Evolutionary conservation across 2,888 invertebrate genomes (phyloP).

Genomic region (Hartigia nigra): DNA sequence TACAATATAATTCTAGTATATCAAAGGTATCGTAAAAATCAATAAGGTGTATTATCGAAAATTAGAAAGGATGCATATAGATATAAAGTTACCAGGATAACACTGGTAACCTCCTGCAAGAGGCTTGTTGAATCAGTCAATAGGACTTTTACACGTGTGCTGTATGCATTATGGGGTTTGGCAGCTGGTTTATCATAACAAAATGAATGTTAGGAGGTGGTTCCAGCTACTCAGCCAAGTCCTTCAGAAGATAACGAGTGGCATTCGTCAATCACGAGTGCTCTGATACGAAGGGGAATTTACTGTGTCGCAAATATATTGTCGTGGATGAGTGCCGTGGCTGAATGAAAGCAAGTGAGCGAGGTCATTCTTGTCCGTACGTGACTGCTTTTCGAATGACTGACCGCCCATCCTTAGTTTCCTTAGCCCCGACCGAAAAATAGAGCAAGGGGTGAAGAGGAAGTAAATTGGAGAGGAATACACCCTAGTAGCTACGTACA

Average conservation of each 20-base stretch:
- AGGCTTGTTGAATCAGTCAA: neutral
- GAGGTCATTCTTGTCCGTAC: slow-evolving; percentile 46
- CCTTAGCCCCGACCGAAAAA: neutral
- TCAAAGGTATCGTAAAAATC: neutral
- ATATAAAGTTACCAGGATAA: neutral
- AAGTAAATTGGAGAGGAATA: neutral
- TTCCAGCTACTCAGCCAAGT: neutral
- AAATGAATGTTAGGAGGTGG: neutral
- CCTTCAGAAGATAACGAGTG: slow-evolving; percentile 8
- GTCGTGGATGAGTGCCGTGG: slow-evolving; percentile 40
- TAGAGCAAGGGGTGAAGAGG: neutral
- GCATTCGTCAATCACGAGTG: slow-evolving; percentile 47
- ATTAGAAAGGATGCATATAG: neutral
- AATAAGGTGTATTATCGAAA: neutral
- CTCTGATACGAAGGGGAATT: slow-evolving; percentile 38
- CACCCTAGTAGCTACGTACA: neutral
- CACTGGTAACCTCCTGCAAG: neutral
- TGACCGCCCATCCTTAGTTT: neutral
- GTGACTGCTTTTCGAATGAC: slow-evolving; percentile 45
- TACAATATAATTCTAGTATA: neutral
- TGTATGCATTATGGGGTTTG: neutral
- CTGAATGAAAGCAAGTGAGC: slow-evolving; percentile 11
- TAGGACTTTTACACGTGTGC: neutral
- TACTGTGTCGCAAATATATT: slow-evolving; percentile 49
- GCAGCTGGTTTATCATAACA: slow-evolving; percentile 2